Conservation (phyloP, 1,140 invertebrate genomes). For the Hetaerina americana region DNA sequence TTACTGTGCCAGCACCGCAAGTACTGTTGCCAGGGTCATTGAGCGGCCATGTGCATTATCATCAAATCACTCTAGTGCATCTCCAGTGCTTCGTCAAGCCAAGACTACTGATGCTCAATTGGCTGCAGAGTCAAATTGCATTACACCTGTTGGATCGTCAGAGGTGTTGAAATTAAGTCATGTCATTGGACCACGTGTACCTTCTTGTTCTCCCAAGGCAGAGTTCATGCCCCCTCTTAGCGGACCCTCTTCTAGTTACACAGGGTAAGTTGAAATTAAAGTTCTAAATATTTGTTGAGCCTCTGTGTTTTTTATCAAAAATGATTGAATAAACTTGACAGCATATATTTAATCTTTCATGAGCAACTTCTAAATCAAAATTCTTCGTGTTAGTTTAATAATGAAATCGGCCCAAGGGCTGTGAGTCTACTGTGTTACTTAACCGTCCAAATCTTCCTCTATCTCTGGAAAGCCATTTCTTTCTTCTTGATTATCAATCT, state of each 20-base stretch:
- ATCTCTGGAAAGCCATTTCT: no score
- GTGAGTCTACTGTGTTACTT: no score
- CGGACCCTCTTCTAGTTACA: constrained; percentile 29
- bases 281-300: no score
- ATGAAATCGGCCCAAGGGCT: no score
- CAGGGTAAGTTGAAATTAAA: constrained; percentile 25
- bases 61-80: not conserved
- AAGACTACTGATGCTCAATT: not conserved
- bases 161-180: constrained; percentile 20
- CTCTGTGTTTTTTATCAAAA: no score
- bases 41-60: not conserved
- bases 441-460: no score
- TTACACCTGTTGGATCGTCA: constrained; percentile 13
- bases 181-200: constrained; percentile 16
- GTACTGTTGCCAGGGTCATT: not conserved
- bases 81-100: no score
- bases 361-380: no score
- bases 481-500: no score
- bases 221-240: constrained; percentile 34
- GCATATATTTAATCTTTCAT: no score
- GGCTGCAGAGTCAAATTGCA: constrained; percentile 8
- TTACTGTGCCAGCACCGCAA: not conserved
- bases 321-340: no score
- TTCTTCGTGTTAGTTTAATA: no score
- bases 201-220: constrained; percentile 23